Conservation (phyloP, 2,113 vertebrate species). For the Cottus gobio region DNA sequence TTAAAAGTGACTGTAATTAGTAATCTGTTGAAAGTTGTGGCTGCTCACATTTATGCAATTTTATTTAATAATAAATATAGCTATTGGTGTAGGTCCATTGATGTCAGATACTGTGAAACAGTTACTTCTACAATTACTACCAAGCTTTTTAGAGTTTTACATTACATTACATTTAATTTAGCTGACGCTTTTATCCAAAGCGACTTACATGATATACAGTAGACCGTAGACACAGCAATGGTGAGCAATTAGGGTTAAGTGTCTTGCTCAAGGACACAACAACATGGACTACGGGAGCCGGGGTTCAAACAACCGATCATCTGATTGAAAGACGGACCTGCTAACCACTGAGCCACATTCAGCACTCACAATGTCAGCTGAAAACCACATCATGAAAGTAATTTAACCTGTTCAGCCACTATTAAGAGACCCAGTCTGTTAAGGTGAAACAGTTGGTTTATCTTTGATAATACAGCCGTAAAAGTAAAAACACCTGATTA, state of each 20-base stretch:
- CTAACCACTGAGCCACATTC: too few species aligned
- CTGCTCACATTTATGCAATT: not conserved
- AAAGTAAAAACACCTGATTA: not conserved
- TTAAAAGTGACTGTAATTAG: not conserved
- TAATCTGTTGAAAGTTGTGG: not conserved
- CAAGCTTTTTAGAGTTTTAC: not conserved
- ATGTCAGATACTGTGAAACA: not conserved
- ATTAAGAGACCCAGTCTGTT: not conserved
- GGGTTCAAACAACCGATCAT: too few species aligned
- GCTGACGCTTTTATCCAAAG: too few species aligned
- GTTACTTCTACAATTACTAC: not conserved
- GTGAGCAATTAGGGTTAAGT: too few species aligned
- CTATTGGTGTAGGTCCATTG: not conserved
- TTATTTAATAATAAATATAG: not conserved
- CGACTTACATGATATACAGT: too few species aligned
- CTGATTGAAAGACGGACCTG: too few species aligned
- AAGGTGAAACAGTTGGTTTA: not conserved
- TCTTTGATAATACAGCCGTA: not conserved
- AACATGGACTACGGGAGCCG: too few species aligned
- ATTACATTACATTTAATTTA: too few species aligned
- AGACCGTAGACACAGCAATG: too few species aligned
- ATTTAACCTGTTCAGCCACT: constrained; percentile 15
- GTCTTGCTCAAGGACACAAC: too few species aligned
- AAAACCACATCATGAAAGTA: constrained; percentile 14
- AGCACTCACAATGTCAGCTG: constrained; percentile 42